A percentile compares a stretch with the other conserved stretches of the same genome.
These are phyloP conservation scores for Mormyrops boulengeri DNA, from an alignment of 2,797 vertebrate genomes.

Conservation along the genomic window DNA sequence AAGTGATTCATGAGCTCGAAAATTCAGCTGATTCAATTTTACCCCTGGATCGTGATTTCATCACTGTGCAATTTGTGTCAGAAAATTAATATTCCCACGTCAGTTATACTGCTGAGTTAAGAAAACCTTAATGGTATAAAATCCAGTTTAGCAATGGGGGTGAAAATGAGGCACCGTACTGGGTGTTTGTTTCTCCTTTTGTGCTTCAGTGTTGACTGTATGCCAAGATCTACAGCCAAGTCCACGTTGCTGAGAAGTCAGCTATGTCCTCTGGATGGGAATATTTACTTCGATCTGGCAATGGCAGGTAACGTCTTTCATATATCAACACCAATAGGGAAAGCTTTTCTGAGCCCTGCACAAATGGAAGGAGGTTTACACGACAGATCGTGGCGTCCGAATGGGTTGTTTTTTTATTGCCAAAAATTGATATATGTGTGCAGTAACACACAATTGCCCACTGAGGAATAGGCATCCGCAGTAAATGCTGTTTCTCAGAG, in stretches of 20 bases:
- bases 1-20: not conserved
- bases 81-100: not conserved
- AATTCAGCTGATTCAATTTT: not conserved
- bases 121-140: not conserved
- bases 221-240: conserved; percentile 18
- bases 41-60: not conserved
- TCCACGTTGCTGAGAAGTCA: conserved; percentile 13
- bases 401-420: conserved; percentile 39
- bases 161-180: not conserved
- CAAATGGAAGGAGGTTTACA: conserved; percentile 22
- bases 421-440: conserved; percentile 49
- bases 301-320: not conserved
- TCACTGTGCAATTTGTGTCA: not conserved
- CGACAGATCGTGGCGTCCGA: conserved; percentile 35
- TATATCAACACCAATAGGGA: conserved; percentile 14
- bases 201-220: not conserved
- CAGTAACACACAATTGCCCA: conserved; percentile 48
- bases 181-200: not conserved
- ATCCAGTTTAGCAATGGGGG: not conserved
- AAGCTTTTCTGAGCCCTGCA: conserved; percentile 25
- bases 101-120: not conserved
- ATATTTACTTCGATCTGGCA: not conserved
- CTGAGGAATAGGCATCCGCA: conserved; percentile 34
- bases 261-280: conserved; percentile 22
- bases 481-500: conserved; percentile 43